phyloP scores from a whole-genome alignment of 2,113 vertebrate species.

The Clarias macrocephalus region DNA sequence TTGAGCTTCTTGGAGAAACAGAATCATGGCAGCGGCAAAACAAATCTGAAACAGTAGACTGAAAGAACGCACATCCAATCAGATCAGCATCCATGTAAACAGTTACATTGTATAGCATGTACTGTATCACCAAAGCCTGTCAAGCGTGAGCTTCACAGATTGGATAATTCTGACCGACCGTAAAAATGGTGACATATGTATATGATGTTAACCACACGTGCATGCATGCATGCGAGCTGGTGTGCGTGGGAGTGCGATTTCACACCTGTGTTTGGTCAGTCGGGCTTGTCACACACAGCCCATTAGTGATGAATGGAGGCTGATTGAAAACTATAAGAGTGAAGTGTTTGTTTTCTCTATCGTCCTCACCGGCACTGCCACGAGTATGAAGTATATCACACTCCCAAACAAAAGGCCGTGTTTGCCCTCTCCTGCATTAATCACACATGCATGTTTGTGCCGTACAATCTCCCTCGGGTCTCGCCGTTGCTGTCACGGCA shows the following conservation, averaged over 20 bases:
- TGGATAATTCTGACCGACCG: neutral
- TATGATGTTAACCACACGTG: neutral
- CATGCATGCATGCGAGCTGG: neutral
- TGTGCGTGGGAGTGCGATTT: constrained; percentile 4
- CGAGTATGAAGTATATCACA: constrained; percentile 31
- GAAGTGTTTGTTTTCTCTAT: constrained; percentile 44
- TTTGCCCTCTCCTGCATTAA: constrained; percentile 36
- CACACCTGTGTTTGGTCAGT: constrained; percentile 45
- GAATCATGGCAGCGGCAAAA: no score
- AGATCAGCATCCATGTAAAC: no score
- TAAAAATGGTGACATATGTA: constrained; percentile 4
- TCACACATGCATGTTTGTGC: constrained; percentile 8
- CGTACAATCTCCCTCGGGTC: neutral
- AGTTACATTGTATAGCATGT: no score
- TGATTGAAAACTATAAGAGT: constrained; percentile 41
- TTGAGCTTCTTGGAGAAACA: no score
- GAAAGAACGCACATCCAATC: no score
- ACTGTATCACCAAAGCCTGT: no score
- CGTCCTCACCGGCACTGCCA: constrained; percentile 25
- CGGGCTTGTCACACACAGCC: constrained; percentile 12
- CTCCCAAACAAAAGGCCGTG: constrained; percentile 28
- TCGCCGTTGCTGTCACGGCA: neutral
- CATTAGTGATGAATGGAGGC: constrained; percentile 26
- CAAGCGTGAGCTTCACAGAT: neutral
- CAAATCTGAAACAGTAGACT: no score